phyloP scores from a whole-genome alignment of 2,888 invertebrate genomes.

The Myopa tessellatipennis region DNA sequence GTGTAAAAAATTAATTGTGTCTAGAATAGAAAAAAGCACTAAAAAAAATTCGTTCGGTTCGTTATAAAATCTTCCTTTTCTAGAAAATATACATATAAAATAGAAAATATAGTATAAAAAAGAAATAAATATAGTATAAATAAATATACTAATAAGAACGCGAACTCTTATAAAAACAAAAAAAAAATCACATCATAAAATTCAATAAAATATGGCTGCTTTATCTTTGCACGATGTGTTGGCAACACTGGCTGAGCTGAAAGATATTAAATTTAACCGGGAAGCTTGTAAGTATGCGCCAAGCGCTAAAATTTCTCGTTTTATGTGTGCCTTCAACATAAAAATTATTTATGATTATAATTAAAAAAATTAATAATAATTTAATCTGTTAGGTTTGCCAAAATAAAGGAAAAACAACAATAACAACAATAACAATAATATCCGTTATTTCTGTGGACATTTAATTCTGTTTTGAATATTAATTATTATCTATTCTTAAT shows the following conservation, averaged over 20 bases:
- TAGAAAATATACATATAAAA: too few relatives aligned
- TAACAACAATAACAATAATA: too few relatives aligned
- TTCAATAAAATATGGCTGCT: conserved; percentile 56
- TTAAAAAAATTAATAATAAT: conserved; percentile 11
- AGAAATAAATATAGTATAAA: background rate
- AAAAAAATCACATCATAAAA: conserved; percentile 32
- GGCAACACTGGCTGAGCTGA: conserved; percentile 57
- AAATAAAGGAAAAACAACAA: too few relatives aligned
- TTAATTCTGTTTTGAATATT: too few relatives aligned
- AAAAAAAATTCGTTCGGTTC: too few relatives aligned
- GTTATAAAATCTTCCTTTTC: too few relatives aligned
- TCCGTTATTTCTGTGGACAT: too few relatives aligned
- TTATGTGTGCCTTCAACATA: conserved; percentile 15
- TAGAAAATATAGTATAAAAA: too few relatives aligned
- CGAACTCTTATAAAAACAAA: background rate
- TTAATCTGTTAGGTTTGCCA: background rate
- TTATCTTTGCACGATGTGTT: conserved; percentile 57
- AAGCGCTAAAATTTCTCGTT: conserved; percentile 15
- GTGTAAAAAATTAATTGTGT: too few relatives aligned
- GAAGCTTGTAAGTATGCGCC: conserved; percentile 61
- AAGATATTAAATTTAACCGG: conserved; percentile 60
- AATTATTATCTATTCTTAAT: too few relatives aligned
- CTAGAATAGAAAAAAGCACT: too few relatives aligned
- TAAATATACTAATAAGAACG: background rate
- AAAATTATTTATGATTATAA: background rate